Evolutionary conservation across 1,140 invertebrate species (phyloP).

Genomic region (Brachionus rubens): DNA sequence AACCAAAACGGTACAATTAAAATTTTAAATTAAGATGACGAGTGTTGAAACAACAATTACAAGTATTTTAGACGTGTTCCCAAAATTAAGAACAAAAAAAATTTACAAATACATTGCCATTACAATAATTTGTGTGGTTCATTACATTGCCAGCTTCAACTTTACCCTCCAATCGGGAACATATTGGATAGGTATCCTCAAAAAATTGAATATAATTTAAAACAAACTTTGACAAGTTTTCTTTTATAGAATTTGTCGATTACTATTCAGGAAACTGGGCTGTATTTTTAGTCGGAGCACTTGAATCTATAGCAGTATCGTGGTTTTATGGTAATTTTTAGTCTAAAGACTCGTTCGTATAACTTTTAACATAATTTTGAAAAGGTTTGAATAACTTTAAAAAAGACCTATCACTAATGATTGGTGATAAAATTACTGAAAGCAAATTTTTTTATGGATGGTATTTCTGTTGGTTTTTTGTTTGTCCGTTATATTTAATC

Average conservation of each 20-base stretch:
- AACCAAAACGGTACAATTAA: not conserved
- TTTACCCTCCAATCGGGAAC: conserved; percentile 51
- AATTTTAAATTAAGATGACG: conserved; percentile 65
- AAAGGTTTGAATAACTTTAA: conserved; percentile 55
- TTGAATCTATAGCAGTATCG: conserved; percentile 8
- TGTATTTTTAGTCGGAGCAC: conserved; percentile 29
- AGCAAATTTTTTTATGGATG: conserved; percentile 53
- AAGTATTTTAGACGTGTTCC: conserved; percentile 69
- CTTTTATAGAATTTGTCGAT: conserved; percentile 41
- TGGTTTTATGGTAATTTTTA: conserved; percentile 48
- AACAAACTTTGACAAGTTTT: not conserved
- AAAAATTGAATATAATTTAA: not conserved
- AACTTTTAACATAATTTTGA: not conserved
- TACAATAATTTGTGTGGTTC: conserved; percentile 63
- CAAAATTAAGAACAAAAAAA: conserved; percentile 57
- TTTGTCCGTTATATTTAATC: conserved; percentile 63
- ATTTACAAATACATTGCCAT: conserved; percentile 64
- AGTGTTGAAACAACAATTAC: conserved; percentile 72
- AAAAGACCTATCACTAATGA: conserved; percentile 60
- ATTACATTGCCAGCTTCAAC: conserved; percentile 67
- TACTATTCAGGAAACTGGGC: conserved; percentile 44
- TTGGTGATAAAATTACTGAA: conserved; percentile 52
- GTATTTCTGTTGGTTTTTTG: conserved; percentile 59
- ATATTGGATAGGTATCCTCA: conserved; percentile 29
- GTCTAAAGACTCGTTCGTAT: not conserved